Base-by-base conservation (phyloP, 2,113 vertebrate genomes). In the Rattus norvegicus region DNA sequence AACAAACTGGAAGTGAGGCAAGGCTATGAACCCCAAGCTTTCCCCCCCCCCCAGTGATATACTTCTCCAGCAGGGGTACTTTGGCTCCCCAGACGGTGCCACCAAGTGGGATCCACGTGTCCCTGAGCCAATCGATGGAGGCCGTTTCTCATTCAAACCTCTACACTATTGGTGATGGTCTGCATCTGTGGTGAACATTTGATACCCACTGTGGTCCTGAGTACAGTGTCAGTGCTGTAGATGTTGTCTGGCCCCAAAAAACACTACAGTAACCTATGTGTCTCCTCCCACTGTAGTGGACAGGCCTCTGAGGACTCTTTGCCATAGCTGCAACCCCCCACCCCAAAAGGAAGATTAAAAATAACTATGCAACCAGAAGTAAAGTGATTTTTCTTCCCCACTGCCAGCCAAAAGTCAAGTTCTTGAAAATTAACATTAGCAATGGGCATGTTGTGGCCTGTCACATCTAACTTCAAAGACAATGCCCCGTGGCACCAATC, bases 361-460 rank as follows among this genome's bases (percentile, higher is more conserved):
- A 24, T 77, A 96, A 80, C 81, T 47, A 54, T 61, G 65, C 24
- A 54, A n/a, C 33, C 22, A 49, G 26, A 67, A 69, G 24, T n/a
- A 77, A 65, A 56, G 28, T 52, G 39, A 88, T 92, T 92, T 91
- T 83, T 97, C 77, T 28, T 1, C 5, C 39, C 75, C 47, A 88
- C 63, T 91, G 63, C 77, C 83, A 84, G 49, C 54, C 54, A 24
- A 95, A 43, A 97, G 93, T 97, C 91, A 97, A 97, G 96, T 96
- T 97, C 94, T 91, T 92, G 59, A 97, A 97, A 98, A 97, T 96
- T 95, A 95, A 43, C 93, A 90, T 93, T 76, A 95, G 94, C 86
- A 59, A 52, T 86, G 84, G 88, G 83, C 94, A 87, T 7, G 65
- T 95, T 97, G 94, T 93, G 90, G 96, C 95, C 90, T 92, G 97